Conservation (phyloP, 1,140 invertebrate species). For the Macrobrachium rosenbergii region DNA sequence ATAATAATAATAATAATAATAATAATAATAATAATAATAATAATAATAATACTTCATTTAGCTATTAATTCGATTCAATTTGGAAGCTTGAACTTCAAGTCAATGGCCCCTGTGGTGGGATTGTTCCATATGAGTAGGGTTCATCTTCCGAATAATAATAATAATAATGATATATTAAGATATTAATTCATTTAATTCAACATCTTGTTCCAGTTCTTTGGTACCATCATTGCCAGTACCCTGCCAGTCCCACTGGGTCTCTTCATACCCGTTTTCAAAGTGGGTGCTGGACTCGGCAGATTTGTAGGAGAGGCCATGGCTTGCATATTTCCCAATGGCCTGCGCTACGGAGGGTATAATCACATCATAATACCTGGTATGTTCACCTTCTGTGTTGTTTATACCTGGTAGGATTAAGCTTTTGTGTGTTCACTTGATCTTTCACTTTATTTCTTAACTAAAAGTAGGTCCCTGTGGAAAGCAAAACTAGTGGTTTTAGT, state of each 20-base stretch:
- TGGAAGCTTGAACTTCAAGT: no score
- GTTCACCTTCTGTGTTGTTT: no score
- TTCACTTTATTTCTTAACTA: not conserved
- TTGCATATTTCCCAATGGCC: slow-evolving; percentile 89
- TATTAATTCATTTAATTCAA: not conserved
- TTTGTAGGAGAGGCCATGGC: slow-evolving; percentile 95
- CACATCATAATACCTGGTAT: slow-evolving; percentile 91
- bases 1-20: no score
- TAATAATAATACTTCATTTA: no score
- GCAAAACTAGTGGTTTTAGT: slow-evolving; percentile 71
- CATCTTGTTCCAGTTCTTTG: slow-evolving; percentile 81
- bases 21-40: no score
- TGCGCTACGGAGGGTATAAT: slow-evolving; percentile 86
- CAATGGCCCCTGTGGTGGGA: no score
- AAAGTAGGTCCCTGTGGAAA: slow-evolving; percentile 70
- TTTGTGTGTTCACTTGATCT: no score
- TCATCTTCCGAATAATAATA: no score
- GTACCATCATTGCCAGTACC: slow-evolving; percentile 94
- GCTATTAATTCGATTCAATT: no score
- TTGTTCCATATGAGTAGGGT: no score
- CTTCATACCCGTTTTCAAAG: slow-evolving; percentile 78
- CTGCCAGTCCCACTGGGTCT: slow-evolving; percentile 93
- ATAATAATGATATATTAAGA: no score
- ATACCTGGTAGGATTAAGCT: no score
- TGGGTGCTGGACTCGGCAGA: slow-evolving; percentile 94